Base-by-base conservation (phyloP, 2,888 invertebrate genomes). In the Liopterus haemorrhoidalis region DNA sequence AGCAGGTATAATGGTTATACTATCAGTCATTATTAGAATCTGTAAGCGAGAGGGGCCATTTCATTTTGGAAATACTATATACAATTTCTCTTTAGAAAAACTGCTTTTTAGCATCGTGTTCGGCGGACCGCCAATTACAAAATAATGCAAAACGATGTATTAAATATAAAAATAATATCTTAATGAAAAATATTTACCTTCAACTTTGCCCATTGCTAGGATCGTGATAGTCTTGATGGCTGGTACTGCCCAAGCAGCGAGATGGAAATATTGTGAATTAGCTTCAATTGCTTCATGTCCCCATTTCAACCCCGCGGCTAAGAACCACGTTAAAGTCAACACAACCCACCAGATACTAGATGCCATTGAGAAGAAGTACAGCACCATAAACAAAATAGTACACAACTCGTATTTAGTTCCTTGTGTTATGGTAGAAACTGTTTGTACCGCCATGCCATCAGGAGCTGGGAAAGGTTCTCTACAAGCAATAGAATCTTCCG, bases 281-380 rank as follows among this genome's bases (percentile, higher is more conserved):
- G 92, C 90, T 72, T 94, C 94, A 62, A 96, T 95, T 24, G 95
- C 95, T 74, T 96, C 96, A 68, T 94, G 93, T 31, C 94, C 94
- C 95, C 95, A 96, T 71, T 95, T 95, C 46, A 95, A 76, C 21
- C 94, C 94, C 49, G 95, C 94, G 28, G 94, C 92, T 61, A 96
- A 72, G 70, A 94, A 95, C 95, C 95, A 96, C 42, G 95, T 94
- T 51, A 96, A 75, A 12, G 95, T 93, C 60, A 96, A 72, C 57
- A 95, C 83, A 40, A 95, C 93, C 95, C 95, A 96, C 95, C 96
- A 95, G 61, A 95, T 90, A 64, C 89, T 91, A 32, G 91, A 91
- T 18, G 94, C 92, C 91, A 94, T 94, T 63, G 88, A 87, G 67
- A 94, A 95, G 72, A 94, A 95, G 70, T 92, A 92, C 32, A 94